Evolutionary conservation across 2,797 vertebrate genomes (phyloP), one percentile per base, ranked within the genome.

Genomic region (Eidolon dupreanum): DNA sequence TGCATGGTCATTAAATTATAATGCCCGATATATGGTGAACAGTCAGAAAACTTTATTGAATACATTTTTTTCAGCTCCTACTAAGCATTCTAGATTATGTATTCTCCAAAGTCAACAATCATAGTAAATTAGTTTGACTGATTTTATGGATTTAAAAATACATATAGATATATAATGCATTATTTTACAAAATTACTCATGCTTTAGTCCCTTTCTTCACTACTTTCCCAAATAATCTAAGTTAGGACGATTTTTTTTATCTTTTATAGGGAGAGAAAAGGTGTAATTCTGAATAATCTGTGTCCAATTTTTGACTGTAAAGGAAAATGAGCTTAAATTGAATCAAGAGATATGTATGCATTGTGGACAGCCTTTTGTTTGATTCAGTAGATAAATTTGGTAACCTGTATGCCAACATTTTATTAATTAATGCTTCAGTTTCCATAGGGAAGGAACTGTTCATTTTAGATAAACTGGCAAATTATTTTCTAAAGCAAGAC

Each of bases 11-110:
- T 77, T 93, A 61, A 90, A 78, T 95, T 70, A 68, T 53, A 89
- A 33, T 81, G n/a, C 36, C 49, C 59, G 28, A 33, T 66, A 90
- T 63, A 83, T 24, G 57, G 16, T 88, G 26, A 6, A 8, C 55
- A 33, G 75, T 97, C 71, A 73, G n/a, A 88, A 94, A 78, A 38
- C 12, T 57, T 66, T 96, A 41, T 5, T 81, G 81, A 85, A 43
- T 84, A 51, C 70, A 75, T 90, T 88, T 79, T 65, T 92, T 88
- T 90, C 33, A n/a, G 11, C 16, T 87, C 33, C 31, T 65, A 88
- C 55, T 33, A 65, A 92, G 10, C 33, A 81, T 79, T 70, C 38
- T 75, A 65, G 43, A 68, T 83, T 77, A 36, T 57, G 71, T 96
- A 43, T 73, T 96, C 55, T 95, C 70, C n/a, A 96, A 77, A 86